These are phyloP conservation scores for Scolopax rusticola DNA, from an alignment of 2,797 vertebrate species.

Conservation along the genomic window DNA sequence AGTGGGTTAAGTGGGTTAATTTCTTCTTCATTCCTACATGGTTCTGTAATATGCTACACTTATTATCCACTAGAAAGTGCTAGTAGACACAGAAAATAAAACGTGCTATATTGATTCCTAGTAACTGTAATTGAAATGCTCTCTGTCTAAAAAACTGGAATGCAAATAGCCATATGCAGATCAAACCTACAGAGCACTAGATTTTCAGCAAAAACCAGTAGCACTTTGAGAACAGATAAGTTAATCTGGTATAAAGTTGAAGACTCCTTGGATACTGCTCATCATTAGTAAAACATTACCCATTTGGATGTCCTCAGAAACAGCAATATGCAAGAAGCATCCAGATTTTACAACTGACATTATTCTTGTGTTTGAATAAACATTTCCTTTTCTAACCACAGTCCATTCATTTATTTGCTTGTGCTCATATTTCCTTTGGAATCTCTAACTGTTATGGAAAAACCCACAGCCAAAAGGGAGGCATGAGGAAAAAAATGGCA, in stretches of 20 bases:
- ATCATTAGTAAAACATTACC: neutral
- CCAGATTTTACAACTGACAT: conserved; percentile 16
- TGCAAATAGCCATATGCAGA: neutral
- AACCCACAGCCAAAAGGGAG: neutral
- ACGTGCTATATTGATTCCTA: neutral
- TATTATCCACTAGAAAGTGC: conserved; percentile 4
- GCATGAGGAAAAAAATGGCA: conserved; percentile 24
- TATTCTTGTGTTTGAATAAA: conserved; percentile 58
- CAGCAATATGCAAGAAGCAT: neutral
- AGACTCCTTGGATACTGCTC: neutral
- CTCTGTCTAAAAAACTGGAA: neutral
- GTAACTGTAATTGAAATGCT: neutral
- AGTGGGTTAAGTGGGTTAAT: neutral
- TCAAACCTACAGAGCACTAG: neutral
- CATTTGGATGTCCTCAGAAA: conserved; percentile 11
- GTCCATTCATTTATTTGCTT: conserved; percentile 57
- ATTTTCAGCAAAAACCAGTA: neutral
- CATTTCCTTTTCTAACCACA: conserved; percentile 42
- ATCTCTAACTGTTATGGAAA: conserved; percentile 63
- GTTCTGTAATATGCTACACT: neutral
- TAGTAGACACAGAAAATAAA: conserved; percentile 7
- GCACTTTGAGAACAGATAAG: neutral
- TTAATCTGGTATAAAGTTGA: neutral
- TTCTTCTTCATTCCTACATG: neutral
- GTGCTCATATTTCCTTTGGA: conserved; percentile 57